Conservation (phyloP, 1,140 invertebrate species). For the Tetramorium parvispinum region DNA sequence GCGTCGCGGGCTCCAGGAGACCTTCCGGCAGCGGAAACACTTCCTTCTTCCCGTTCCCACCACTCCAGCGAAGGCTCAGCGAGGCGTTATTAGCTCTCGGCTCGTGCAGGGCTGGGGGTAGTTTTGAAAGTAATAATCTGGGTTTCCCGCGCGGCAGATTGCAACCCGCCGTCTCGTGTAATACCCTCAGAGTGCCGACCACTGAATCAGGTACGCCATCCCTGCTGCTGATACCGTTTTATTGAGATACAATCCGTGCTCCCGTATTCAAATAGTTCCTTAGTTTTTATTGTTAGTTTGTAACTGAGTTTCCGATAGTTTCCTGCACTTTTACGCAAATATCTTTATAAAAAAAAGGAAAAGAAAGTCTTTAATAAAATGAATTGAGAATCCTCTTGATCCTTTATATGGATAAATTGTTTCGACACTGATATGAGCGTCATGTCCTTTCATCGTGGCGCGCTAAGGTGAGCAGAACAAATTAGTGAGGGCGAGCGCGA, state of each 20-base stretch:
- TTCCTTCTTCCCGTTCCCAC: conserved; percentile 87
- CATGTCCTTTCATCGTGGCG: conserved; percentile 50
- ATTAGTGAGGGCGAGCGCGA: conserved; percentile 81
- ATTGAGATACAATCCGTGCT: neutral
- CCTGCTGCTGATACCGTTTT: neutral
- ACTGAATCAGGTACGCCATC: conserved; percentile 78
- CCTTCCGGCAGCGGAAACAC: conserved; percentile 88
- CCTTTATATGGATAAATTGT: conserved; percentile 29
- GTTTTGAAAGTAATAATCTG: conserved; percentile 78
- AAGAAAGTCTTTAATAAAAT: neutral
- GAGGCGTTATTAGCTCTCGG: conserved; percentile 87
- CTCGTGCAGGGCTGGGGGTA: conserved; percentile 71
- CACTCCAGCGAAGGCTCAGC: conserved; percentile 88
- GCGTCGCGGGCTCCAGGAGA: conserved; percentile 90
- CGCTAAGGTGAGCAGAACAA: conserved; percentile 75
- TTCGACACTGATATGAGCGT: conserved; percentile 53
- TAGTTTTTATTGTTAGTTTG: neutral
- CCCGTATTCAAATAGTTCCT: neutral
- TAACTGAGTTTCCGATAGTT: neutral
- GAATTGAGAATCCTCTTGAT: conserved; percentile 9
- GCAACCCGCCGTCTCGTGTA: conserved; percentile 83
- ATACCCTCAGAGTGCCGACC: conserved; percentile 83
- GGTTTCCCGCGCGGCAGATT: conserved; percentile 79
- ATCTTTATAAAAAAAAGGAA: neutral
- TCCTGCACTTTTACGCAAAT: neutral